These are phyloP conservation scores for Falco columbarius DNA, from an alignment of 2,797 vertebrate species.

Conservation along the genomic window DNA sequence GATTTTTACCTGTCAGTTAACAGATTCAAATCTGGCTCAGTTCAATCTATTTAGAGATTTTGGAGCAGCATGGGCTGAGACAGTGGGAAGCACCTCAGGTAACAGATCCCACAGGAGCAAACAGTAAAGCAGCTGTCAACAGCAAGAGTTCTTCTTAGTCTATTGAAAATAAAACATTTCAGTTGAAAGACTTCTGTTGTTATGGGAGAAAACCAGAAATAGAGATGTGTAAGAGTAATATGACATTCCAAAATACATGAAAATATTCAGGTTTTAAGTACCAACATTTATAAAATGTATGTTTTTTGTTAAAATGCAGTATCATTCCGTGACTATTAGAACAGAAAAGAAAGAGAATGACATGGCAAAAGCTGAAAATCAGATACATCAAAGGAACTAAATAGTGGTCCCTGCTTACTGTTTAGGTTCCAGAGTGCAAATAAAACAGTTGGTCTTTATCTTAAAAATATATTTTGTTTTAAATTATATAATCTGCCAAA, in stretches of 20 bases:
- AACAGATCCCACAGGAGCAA: not conserved
- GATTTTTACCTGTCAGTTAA: not conserved
- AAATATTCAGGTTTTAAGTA: not conserved
- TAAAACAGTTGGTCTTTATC: not conserved
- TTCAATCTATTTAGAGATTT: not conserved
- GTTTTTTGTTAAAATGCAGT: not conserved
- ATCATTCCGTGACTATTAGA: not conserved
- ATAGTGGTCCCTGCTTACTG: not conserved
- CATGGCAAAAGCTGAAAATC: not conserved
- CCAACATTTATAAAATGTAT: not conserved
- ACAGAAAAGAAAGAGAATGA: not conserved
- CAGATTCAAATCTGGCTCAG: not conserved
- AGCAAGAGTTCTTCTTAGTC: not conserved
- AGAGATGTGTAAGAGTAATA: not conserved
- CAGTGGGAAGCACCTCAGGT: not conserved
- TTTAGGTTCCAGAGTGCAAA: not conserved
- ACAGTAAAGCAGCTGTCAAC: not conserved
- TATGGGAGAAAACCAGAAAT: not conserved
- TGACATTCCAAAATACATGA: not conserved
- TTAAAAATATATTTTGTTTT: not conserved
- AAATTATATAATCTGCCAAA: not conserved
- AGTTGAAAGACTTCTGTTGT: not conserved
- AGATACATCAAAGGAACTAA: not conserved
- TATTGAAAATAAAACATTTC: not conserved
- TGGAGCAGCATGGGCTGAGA: not conserved